A percentile compares a stretch with the other conserved stretches of the same genome.
phyloP scores from a whole-genome alignment of 2,888 invertebrate genomes.

The Melanophora roralis region DNA sequence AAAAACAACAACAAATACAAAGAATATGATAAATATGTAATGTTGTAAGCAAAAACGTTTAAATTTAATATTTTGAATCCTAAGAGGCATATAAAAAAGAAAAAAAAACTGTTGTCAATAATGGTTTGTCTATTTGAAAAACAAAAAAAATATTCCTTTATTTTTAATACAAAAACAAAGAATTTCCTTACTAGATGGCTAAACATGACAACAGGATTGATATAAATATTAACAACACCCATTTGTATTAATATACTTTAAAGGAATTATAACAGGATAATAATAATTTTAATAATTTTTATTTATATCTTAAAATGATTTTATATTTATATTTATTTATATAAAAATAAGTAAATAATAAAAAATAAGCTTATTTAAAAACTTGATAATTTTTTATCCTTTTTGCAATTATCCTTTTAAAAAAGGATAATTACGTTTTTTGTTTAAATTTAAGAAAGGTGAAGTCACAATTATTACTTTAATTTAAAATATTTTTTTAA shows the following conservation, averaged over 20 bases:
- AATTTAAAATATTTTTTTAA: background rate
- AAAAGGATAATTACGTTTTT: slow-evolving; percentile 8
- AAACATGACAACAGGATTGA: background rate
- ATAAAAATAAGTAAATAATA: no score
- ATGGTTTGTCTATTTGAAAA: background rate
- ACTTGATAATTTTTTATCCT: background rate
- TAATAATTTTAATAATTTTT: background rate
- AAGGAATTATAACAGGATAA: slow-evolving; percentile 41
- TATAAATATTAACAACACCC: background rate
- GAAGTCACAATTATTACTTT: no score
- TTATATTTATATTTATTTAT: background rate
- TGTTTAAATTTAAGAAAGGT: background rate
- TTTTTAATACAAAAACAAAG: background rate
- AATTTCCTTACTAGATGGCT: background rate
- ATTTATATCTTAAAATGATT: background rate
- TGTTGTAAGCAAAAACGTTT: no score
- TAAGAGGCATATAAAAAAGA: background rate
- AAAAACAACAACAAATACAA: background rate
- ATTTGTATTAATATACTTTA: background rate
- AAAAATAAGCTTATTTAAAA: no score
- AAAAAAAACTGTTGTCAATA: background rate
- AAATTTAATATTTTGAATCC: background rate
- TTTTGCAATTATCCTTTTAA: slow-evolving; percentile 17
- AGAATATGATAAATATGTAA: no score
- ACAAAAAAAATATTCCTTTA: background rate